These are phyloP conservation scores for Cyphomyrus discorhynchus DNA, from an alignment of 2,113 vertebrate species.

Conservation along the genomic window DNA sequence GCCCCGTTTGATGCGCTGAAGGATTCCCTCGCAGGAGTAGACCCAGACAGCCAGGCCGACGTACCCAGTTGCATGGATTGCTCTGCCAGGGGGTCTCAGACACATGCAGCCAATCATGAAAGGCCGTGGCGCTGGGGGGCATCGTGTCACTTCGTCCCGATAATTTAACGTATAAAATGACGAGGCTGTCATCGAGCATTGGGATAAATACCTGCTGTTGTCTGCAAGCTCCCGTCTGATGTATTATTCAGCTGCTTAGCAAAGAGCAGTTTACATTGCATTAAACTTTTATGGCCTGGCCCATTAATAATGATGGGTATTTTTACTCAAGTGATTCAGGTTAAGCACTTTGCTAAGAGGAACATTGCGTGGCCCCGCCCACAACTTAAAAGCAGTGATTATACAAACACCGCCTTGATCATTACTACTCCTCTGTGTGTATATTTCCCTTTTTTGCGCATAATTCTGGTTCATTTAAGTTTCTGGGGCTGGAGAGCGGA, in stretches of 20 bases:
- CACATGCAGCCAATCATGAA: background rate
- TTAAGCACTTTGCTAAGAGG: constrained; percentile 10
- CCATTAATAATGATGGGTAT: constrained; percentile 4
- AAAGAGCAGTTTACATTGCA: constrained; percentile 5
- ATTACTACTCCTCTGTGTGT: background rate
- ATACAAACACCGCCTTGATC: background rate
- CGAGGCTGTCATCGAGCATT: background rate
- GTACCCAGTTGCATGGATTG: background rate
- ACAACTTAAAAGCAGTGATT: constrained; percentile 2
- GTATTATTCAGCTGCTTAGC: background rate
- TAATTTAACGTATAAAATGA: background rate
- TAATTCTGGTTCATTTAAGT: background rate
- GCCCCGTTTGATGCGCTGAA: background rate
- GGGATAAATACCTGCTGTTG: constrained; percentile 8
- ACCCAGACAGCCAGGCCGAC: background rate
- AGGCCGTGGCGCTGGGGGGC: background rate
- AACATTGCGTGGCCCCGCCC: background rate
- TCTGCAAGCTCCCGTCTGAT: background rate
- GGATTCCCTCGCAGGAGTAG: background rate
- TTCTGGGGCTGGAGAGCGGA: background rate
- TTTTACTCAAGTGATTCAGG: constrained; percentile 9
- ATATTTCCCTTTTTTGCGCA: background rate
- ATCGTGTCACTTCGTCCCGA: background rate
- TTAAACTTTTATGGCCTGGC: background rate
- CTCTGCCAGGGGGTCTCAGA: background rate